Base-by-base conservation (phyloP, 2,797 vertebrate genomes). In the Halcyon leucocephala region DNA sequence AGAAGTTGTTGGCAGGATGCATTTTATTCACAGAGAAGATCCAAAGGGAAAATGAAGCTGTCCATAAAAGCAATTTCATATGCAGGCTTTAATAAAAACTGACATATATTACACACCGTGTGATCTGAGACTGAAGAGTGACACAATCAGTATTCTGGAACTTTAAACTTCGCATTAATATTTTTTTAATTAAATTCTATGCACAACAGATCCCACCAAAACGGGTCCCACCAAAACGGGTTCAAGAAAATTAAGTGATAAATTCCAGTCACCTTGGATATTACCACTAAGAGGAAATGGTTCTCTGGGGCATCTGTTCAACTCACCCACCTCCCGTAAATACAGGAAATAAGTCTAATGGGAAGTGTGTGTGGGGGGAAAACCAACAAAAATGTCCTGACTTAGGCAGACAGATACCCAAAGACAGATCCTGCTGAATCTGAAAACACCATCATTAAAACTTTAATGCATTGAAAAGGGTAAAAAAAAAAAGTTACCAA, bases 191-290 rank as follows among this genome's bases (percentile, higher is more conserved):
- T 25, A 51, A 57, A 51, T 33, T 46, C 20, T 37, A 49, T 44
- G 24, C 33, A 10, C 33, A 86, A 54, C 4, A 28, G 39, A 46
- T 8, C 16, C 3, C 1, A 6, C 10, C 10, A 6, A 18, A 26
- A 31, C 1, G 13, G 17, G 28, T 26, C 16, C 3, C 1, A 6
- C 10, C 10, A 6, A 18, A 26, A 31, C 1, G 13, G 17, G 28
- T 26, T 54, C 26, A 82, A 54, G 51, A 69, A 66, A 42, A 87
- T 33, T 7, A 46, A n/a, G 41, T 72, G 24, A 49, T n/a, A 22
- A 72, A 55, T 70, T 87, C n/a, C 48, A 70, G 37, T 42, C 61
- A 86, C 31, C 42, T 49, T 49, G 33, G 41, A 84, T 19, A 14
- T 16, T 33, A 58, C 28, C 29, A 33, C 54, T 52, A 91, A 29